Conservation (phyloP, 2,113 vertebrate species). For the Clarias magur region DNA sequence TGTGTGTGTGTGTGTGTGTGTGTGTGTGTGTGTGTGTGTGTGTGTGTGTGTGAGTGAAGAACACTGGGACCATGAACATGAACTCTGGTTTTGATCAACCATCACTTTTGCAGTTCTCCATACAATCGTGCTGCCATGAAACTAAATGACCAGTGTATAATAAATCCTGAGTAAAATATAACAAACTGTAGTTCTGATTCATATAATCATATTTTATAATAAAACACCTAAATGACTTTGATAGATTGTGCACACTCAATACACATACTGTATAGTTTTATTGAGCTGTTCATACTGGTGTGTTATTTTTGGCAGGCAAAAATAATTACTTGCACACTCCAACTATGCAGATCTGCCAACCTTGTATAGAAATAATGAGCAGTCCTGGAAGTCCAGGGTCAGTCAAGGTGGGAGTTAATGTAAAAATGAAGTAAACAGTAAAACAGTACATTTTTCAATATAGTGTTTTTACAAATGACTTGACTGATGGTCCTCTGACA, state of each 20-base stretch:
- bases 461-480: constrained; percentile 1
- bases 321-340: constrained; percentile 16
- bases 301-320: constrained; percentile 15
- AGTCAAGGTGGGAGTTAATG: background rate
- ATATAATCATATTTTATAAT: constrained; percentile 4
- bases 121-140: background rate
- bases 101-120: background rate
- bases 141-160: background rate
- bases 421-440: constrained; percentile 2
- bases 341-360: constrained; percentile 8
- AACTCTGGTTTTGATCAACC: constrained; percentile 37
- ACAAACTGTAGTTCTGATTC: constrained; percentile 12
- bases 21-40: background rate
- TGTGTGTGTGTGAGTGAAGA: background rate
- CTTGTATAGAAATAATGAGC: background rate
- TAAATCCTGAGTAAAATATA: constrained; percentile 5
- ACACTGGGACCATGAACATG: background rate
- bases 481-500: background rate
- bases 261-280: constrained; percentile 24
- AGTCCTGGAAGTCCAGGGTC: background rate
- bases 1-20: background rate
- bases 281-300: background rate
- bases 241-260: constrained; percentile 1
- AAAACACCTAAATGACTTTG: constrained; percentile 7
- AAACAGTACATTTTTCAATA: background rate